Conservation (phyloP, 2,888 invertebrate species). For the Tipula helvola region DNA sequence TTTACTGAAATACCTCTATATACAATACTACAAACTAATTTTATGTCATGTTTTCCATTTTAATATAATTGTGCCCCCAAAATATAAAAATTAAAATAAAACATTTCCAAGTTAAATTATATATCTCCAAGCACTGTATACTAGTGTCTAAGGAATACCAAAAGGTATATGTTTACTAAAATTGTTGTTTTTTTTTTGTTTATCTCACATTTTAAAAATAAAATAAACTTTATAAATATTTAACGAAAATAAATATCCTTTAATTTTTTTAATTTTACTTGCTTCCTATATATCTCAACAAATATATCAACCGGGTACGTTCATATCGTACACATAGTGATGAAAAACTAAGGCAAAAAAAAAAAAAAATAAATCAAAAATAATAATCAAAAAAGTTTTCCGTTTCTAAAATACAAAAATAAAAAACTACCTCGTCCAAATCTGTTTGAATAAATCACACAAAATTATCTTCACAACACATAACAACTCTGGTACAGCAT, state of each 20-base stretch:
- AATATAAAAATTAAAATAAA: neutral
- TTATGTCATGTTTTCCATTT: neutral
- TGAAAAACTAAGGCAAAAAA: neutral
- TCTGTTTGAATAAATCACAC: slow-evolving; percentile 4
- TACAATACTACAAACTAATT: neutral
- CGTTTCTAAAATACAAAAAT: neutral
- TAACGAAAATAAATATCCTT: neutral
- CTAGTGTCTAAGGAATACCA: neutral
- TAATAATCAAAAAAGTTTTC: neutral
- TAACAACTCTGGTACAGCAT: neutral
- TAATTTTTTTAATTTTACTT: neutral
- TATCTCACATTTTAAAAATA: neutral
- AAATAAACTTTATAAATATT: neutral
- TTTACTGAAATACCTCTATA: neutral
- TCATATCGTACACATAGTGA: neutral
- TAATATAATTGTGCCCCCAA: neutral
- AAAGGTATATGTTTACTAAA: neutral
- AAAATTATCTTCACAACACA: neutral
- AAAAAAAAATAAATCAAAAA: neutral
- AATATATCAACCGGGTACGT: neutral
- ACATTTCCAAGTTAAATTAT: neutral
- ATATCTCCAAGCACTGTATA: neutral
- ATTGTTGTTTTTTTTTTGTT: neutral
- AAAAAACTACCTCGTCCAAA: neutral
- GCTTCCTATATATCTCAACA: neutral